phyloP scores from a whole-genome alignment of 2,113 vertebrate genomes.

The Eidolon helvum region DNA sequence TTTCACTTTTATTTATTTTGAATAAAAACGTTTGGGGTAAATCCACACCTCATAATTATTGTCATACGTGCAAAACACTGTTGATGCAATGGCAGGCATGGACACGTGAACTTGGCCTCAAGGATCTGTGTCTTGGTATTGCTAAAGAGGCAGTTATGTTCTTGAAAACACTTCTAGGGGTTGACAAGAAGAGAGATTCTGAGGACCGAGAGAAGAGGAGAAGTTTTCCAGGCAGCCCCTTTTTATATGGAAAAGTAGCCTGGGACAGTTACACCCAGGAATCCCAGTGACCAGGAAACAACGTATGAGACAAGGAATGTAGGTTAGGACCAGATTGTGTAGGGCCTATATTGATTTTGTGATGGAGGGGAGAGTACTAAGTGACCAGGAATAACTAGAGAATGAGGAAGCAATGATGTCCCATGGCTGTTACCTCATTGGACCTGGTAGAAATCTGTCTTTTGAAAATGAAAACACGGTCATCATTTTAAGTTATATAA shows the following conservation, averaged over 20 bases:
- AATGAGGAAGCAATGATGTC: neutral
- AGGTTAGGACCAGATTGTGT: neutral
- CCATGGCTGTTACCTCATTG: neutral
- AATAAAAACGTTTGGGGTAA: neutral
- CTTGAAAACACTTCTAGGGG: neutral
- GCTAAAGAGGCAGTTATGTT: neutral
- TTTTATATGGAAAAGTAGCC: neutral
- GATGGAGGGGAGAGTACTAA: neutral
- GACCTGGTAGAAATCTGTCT: neutral
- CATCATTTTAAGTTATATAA: neutral
- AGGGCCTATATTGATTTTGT: neutral
- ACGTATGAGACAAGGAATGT: neutral
- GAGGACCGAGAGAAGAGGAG: rapidly evolving
- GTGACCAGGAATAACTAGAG: neutral
- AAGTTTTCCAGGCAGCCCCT: neutral
- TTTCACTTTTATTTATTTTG: neutral
- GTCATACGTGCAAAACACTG: neutral
- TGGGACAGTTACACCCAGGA: neutral
- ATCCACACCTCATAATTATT: neutral
- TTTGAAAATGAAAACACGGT: neutral
- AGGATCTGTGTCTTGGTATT: neutral
- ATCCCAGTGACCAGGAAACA: neutral
- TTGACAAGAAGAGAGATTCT: neutral
- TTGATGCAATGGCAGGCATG: rapidly evolving
- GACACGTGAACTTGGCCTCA: neutral